Base-by-base conservation (phyloP, 2,797 vertebrate genomes). In the Karalla daura region DNA sequence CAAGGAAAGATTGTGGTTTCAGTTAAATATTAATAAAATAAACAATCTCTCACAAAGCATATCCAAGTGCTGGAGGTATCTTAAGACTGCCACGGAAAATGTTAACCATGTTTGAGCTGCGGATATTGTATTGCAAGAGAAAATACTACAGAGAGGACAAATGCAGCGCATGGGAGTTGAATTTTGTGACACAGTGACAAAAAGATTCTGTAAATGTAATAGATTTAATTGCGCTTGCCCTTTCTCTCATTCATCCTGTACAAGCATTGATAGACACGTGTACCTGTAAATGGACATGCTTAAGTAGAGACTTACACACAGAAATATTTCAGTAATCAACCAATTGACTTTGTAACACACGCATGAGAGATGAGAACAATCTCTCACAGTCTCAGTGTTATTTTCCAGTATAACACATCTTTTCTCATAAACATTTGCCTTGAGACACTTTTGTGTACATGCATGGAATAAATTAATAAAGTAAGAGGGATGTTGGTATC, bases 391-490 rank as follows among this genome's bases (percentile, higher is more conserved):
- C 10, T 52, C 7, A 39, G 30, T n/a, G 25, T 45, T 20, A 27
- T 59, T 65, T 60, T 32, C 45, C n/a, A 13, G 14, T 4, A 25
- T 3, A 50, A 50, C 11, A 36, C 14, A n/a, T 62, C 61, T 72
- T 47, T 35, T 41, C 39, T 56, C 32, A 1, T 35, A 44, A 73
- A 41, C 24, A 46, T 71, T 17, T 60, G 47, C 51, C 39, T 50
- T 33, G 15, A 72, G 45, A 43, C 39, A 58, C 45, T 25, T 64
- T 64, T 80, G 68, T 81, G 67, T 69, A 72, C 70, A 79, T 46
- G 21, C 28, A 30, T 30, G 28, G 28, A 35, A 41, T 40, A 76
- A 70, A 88, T 85, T 66, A 81, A 59, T 68, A 68, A 62, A 60
- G 74, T 23, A 53, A 12, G 23, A 63, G 9, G 20, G 13, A 25